phyloP scores from a whole-genome alignment of 2,888 invertebrate species.

The Philhelius pedissequus region DNA sequence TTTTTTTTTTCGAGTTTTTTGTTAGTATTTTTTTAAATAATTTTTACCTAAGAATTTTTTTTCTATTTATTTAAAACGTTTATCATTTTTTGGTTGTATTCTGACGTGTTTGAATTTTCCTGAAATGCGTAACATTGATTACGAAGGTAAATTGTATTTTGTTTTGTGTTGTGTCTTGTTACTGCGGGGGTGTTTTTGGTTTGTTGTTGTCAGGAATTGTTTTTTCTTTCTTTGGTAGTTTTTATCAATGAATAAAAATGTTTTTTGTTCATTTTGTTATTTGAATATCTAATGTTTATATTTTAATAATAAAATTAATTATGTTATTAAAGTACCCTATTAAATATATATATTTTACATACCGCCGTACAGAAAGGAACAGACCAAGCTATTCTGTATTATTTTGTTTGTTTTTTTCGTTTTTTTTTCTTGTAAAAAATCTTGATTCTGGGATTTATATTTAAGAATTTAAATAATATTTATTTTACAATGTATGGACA shows the following conservation, averaged over 20 bases:
- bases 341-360: slow-evolving; percentile 59
- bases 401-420: slow-evolving; percentile 15
- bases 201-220: slow-evolving; percentile 50
- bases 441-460: slow-evolving; percentile 48
- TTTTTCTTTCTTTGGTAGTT: neutral
- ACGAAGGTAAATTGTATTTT: slow-evolving; percentile 54
- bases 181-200: neutral
- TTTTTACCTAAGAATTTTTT: slow-evolving; percentile 62
- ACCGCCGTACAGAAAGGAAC: slow-evolving; percentile 71
- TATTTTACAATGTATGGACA: slow-evolving; percentile 24
- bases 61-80: slow-evolving; percentile 57
- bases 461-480: slow-evolving; percentile 14
- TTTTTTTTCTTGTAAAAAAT: slow-evolving; percentile 48
- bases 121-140: slow-evolving; percentile 53
- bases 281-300: slow-evolving; percentile 70
- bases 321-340: slow-evolving; percentile 59
- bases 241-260: slow-evolving; percentile 64
- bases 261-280: slow-evolving; percentile 62
- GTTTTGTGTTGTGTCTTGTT: slow-evolving; percentile 16
- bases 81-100: neutral
- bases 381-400: slow-evolving; percentile 70
- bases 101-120: slow-evolving; percentile 32
- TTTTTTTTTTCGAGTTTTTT: slow-evolving; percentile 69
- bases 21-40: slow-evolving; percentile 48
- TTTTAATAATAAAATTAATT: slow-evolving; percentile 63